These are phyloP conservation scores for Pseudanteris insignis DNA, from an alignment of 2,888 invertebrate species.

Conservation along the genomic window DNA sequence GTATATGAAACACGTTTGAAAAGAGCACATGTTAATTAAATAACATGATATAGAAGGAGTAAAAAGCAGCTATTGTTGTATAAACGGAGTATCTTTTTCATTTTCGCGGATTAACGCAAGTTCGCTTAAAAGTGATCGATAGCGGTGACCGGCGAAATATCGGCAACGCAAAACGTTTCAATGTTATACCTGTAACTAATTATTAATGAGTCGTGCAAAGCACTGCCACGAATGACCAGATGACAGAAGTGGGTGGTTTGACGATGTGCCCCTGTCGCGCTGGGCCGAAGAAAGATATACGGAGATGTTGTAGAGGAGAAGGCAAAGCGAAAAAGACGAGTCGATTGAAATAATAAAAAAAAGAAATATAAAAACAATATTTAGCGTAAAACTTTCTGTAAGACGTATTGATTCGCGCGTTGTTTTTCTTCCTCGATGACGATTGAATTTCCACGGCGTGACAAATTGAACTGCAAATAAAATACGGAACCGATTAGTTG, in stretches of 20 bases:
- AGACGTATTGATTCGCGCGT: slow-evolving; percentile 1
- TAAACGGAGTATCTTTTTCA: slow-evolving; percentile 21
- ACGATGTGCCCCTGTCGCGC: slow-evolving; percentile 2
- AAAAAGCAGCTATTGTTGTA: slow-evolving; percentile 17
- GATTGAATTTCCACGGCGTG: too few species aligned
- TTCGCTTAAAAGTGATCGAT: slow-evolving; percentile 42
- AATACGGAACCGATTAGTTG: slow-evolving; percentile 34
- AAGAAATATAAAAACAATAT: not conserved
- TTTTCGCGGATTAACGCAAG: slow-evolving; percentile 30
- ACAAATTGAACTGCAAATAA: slow-evolving; percentile 7
- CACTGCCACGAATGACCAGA: slow-evolving; percentile 49
- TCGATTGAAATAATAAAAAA: not conserved
- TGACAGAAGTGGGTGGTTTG: slow-evolving; percentile 26
- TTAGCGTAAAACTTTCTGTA: not conserved
- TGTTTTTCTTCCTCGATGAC: not conserved
- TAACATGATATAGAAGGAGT: not conserved
- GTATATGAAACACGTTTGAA: too few species aligned
- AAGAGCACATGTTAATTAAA: not conserved
- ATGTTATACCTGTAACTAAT: slow-evolving; percentile 47
- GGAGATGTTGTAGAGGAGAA: not conserved
- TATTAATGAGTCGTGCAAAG: slow-evolving; percentile 46
- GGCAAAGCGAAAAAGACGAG: not conserved
- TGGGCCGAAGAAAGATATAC: not conserved
- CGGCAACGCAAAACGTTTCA: slow-evolving; percentile 41
- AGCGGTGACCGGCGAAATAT: slow-evolving; percentile 16